A percentile compares a stretch with the other conserved stretches of the same genome.
Evolutionary conservation across 2,797 vertebrate species (phyloP).

Genomic region (Danio tinwini): DNA sequence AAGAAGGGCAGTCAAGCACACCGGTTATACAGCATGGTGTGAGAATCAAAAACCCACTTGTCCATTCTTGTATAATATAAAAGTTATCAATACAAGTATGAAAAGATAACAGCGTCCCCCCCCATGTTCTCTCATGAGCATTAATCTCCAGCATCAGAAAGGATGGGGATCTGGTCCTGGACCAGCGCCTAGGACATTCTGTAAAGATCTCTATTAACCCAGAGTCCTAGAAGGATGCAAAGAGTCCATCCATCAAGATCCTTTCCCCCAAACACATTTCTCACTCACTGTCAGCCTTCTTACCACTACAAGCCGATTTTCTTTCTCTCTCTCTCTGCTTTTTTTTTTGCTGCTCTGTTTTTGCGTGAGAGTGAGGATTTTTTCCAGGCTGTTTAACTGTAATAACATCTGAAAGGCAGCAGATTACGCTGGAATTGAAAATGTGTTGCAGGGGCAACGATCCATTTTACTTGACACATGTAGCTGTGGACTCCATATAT

Average conservation of each 20-base stretch:
- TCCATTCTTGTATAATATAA: too few relatives aligned
- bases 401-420: slow-evolving; percentile 61
- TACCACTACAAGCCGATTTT: slow-evolving; percentile 28
- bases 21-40: too few relatives aligned
- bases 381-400: slow-evolving; percentile 57
- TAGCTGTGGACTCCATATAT: slow-evolving; percentile 16
- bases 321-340: neutral
- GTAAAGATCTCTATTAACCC: slow-evolving; percentile 46
- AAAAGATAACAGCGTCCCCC: too few relatives aligned
- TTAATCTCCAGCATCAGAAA: slow-evolving; percentile 33
- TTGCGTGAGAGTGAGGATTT: slow-evolving; percentile 5
- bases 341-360: neutral
- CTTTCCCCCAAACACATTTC: slow-evolving; percentile 32
- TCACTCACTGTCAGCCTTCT: slow-evolving; percentile 39
- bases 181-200: slow-evolving; percentile 27
- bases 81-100: too few relatives aligned
- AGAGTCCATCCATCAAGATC: slow-evolving; percentile 43
- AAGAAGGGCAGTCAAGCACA: too few relatives aligned
- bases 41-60: too few relatives aligned
- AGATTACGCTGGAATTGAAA: slow-evolving; percentile 62
- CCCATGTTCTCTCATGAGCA: neutral
- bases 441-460: slow-evolving; percentile 15
- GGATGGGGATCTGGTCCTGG: neutral
- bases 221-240: slow-evolving; percentile 31
- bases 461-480: slow-evolving; percentile 49